Base-by-base conservation (phyloP, 2,113 vertebrate species). In the Smithornis capensis region DNA sequence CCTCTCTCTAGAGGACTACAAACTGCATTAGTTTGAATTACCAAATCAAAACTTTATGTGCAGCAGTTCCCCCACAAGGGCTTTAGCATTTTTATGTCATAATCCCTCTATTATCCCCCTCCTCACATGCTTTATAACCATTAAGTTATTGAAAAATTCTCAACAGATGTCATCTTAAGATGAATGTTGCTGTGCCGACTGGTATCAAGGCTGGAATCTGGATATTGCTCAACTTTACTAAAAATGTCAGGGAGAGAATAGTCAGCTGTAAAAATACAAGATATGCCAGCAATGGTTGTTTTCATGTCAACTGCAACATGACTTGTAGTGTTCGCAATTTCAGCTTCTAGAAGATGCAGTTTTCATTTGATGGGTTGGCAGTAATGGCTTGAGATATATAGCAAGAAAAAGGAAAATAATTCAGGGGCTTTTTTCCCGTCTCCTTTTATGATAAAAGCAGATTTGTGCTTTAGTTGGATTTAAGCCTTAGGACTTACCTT, bases 131-230 rank as follows among this genome's bases (percentile, higher is more conserved):
- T 98, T 97, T 97, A 98, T 97, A 98, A 97, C 97, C 98, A 98
- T 98, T 98, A 98, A 93, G 97, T 98, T 98, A 98, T 98, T 98
- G 98, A 98, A 98, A 98, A 98, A 98, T 98, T 98, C 98, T 98
- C 98, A 98, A 97, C 97, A 98, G 98, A 99, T 98, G 98, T 98
- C 98, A 98, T 97, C 97, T 94, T 97, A 98, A 98, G 98, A 99
- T 98, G 98, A 98, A 98, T 98, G 98, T 98, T 98, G 96, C 97
- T 95, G 92, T 97, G 97, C 97, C 94, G 96, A 97, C 97, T 91
- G 86, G 98, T 98, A 98, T 98, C 98, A 98, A 97, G 97, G 97
- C 98, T 98, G 98, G 98, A 98, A 98, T 98, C 98, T 95, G 97
- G 98, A 98, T 95, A 95, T 95, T 96, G 97, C 96, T 98, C 97